Base-by-base conservation (phyloP, 2,797 vertebrate species). In the Atherinosoma microstoma region DNA sequence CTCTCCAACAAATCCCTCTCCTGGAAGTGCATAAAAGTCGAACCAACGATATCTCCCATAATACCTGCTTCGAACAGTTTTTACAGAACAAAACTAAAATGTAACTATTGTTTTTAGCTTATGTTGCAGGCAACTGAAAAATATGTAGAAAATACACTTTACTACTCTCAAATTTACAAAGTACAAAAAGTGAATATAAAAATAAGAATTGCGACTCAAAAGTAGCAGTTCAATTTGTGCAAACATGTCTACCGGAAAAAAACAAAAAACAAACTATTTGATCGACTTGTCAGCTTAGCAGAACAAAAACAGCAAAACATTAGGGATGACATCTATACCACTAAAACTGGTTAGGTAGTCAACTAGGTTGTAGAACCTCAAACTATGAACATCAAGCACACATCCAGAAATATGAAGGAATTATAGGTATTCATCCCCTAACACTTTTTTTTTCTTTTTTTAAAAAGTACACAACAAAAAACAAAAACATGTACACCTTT, bases 261-360 rank as follows among this genome's bases (percentile, higher is more conserved):
- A 86, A 82, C 82, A 88, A 35, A 87, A 88, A 86, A 82, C 82
- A 86, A 89, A 80, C 81, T 81, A 89, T 87, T 7, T 65, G 59
- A 89, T 89, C 64, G 84, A 79, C 80, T 82, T 84, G 87, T 89
- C 92, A 89, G 84, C 76, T 81, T 82, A 75, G 81, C 63, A 84
- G 69, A 86, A 75, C 58, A 70, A 83, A 75, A 67, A 32, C 6
- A 59, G 59, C 42, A 59, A 65, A 83, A 89, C 76, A 74, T 66
- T 61, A 73, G 65, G 36, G 67, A 75, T 38, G 76, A 88, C 70
- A 70, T 82, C 86, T 89, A 89, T 58, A 87, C 86, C 82, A 86
- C 86, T 89, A 90, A 84, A 90, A 90, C 83, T 87, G 89, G 87
- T 91, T 86, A 93, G 90, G 89, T 91, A 92, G 92, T 89, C 86